Evolutionary conservation across 2,113 vertebrate genomes (phyloP).

Genomic region (Xiphias gladius): DNA sequence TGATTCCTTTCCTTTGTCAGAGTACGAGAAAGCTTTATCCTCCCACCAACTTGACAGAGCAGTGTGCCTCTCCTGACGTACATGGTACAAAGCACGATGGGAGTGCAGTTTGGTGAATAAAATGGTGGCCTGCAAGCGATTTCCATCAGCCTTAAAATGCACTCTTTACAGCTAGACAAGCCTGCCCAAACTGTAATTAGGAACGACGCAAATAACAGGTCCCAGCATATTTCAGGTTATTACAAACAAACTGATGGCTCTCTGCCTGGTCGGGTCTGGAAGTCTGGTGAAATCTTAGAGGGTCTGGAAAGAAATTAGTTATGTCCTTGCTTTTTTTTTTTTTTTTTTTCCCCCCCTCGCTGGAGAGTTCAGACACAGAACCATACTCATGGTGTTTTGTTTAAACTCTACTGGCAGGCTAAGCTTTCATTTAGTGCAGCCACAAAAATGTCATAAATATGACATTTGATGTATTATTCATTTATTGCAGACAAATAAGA

Average conservation of each 20-base stretch:
- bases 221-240: slow-evolving; percentile 73
- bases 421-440: slow-evolving; percentile 71
- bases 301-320: slow-evolving; percentile 70
- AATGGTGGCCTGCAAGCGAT: slow-evolving; percentile 57
- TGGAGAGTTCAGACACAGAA: slow-evolving; percentile 59
- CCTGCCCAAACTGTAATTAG: slow-evolving; percentile 72
- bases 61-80: slow-evolving; percentile 30
- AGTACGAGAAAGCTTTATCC: slow-evolving; percentile 1
- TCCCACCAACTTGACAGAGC: slow-evolving; percentile 2
- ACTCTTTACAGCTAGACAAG: slow-evolving; percentile 55
- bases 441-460: slow-evolving; percentile 76
- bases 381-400: slow-evolving; percentile 52
- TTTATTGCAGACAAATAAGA: slow-evolving; percentile 70
- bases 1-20: slow-evolving; percentile 43
- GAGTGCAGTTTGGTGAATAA: slow-evolving; percentile 50
- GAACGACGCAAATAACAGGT: slow-evolving; percentile 79
- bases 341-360: slow-evolving; percentile 27
- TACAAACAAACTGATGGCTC: slow-evolving; percentile 71
- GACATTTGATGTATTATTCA: slow-evolving; percentile 59
- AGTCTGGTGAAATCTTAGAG: slow-evolving; percentile 70
- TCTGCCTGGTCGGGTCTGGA: slow-evolving; percentile 41
- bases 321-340: slow-evolving; percentile 61
- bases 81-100: slow-evolving; percentile 34
- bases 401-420: slow-evolving; percentile 72
- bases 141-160: slow-evolving; percentile 67